Evolutionary conservation across 1,140 invertebrate genomes (phyloP).

Genomic region (Brachionus plicatilis): DNA sequence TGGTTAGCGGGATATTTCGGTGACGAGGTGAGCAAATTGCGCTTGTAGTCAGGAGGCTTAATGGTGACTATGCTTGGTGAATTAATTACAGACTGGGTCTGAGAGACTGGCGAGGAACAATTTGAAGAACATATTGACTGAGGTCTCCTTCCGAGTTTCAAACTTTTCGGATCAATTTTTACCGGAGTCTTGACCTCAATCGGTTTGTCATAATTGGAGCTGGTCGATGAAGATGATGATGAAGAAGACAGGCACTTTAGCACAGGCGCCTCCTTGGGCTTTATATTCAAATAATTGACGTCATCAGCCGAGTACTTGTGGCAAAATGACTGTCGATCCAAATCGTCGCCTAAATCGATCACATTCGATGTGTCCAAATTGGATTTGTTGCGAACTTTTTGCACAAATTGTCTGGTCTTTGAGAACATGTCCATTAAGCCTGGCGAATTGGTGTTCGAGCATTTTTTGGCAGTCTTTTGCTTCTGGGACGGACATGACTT

Average conservation of each 20-base stretch:
- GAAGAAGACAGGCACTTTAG: slow-evolving; percentile 33
- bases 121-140: slow-evolving; percentile 32
- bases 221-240: slow-evolving; percentile 19
- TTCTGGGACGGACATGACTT: slow-evolving; percentile 18
- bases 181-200: background rate
- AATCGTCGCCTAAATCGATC: background rate
- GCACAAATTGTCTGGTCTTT: slow-evolving; percentile 34
- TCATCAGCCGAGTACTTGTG: slow-evolving; percentile 40
- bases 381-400: slow-evolving; percentile 38
- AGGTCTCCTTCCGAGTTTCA: slow-evolving; percentile 30
- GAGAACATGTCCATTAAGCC: background rate
- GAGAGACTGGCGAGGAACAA: slow-evolving; percentile 31
- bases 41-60: slow-evolving; percentile 12
- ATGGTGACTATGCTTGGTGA: slow-evolving; percentile 16
- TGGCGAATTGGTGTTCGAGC: background rate
- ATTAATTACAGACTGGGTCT: slow-evolving; percentile 3
- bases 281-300: slow-evolving; percentile 34
- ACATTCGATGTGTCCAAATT: background rate
- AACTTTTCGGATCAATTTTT: slow-evolving; percentile 34
- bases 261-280: background rate
- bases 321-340: background rate
- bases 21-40: background rate
- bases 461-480: slow-evolving; percentile 2
- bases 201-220: background rate
- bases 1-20: background rate